phyloP scores from a whole-genome alignment of 2,888 invertebrate genomes.

The Ceratothoa steindachneri region DNA sequence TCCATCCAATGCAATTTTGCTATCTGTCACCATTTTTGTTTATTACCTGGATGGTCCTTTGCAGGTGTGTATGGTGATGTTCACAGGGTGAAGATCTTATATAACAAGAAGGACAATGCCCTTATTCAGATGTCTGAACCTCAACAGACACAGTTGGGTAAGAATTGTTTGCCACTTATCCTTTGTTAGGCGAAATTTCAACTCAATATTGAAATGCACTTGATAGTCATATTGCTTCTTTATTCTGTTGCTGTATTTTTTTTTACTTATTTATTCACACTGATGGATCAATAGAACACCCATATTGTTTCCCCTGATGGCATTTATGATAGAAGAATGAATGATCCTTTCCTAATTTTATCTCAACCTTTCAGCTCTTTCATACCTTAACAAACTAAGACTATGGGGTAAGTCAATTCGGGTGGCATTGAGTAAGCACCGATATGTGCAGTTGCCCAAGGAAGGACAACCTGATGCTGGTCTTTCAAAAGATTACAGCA shows the following conservation, averaged over 20 bases:
- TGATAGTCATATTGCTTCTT: too few species aligned
- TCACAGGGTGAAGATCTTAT: constrained; percentile 98
- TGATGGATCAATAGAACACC: too few species aligned
- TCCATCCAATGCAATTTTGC: too few species aligned
- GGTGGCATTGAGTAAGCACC: constrained; percentile 97
- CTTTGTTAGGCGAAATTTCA: background rate
- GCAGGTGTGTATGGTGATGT: constrained; percentile 99
- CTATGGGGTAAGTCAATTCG: constrained; percentile 95
- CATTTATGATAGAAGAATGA: too few species aligned
- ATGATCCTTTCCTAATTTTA: too few species aligned
- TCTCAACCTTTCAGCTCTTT: constrained; percentile 54
- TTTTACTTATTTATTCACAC: too few species aligned
- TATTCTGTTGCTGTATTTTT: too few species aligned
- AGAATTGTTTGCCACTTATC: background rate
- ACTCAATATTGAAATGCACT: too few species aligned
- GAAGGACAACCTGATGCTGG: constrained; percentile 98
- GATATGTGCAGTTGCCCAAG: constrained; percentile 96
- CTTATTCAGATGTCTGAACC: constrained; percentile 98
- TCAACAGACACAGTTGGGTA: constrained; percentile 89
- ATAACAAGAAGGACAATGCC: constrained; percentile 99
- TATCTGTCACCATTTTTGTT: too few species aligned
- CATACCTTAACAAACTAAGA: constrained; percentile 92
- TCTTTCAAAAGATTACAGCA: constrained; percentile 96
- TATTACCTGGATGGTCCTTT: constrained; percentile 50
- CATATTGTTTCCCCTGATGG: too few species aligned